Percentiles rank a stretch among this genome's conserved stretches.
Evolutionary conservation across 1,140 invertebrate species (phyloP).

Genomic region (Campoletis sonorensis): DNA sequence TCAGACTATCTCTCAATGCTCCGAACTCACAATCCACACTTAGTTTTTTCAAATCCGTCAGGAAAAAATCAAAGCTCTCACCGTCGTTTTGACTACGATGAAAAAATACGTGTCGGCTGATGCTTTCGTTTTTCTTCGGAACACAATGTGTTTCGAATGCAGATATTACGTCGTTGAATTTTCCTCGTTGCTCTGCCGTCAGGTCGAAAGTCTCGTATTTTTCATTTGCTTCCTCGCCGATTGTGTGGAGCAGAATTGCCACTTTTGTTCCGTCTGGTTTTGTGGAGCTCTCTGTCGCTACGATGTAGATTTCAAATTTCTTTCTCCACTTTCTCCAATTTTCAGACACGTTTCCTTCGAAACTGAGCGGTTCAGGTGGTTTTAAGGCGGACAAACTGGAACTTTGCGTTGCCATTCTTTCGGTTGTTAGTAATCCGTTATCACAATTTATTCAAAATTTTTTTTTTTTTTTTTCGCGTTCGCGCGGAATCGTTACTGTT

Average conservation of each 20-base stretch:
- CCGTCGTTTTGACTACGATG: conserved; percentile 52
- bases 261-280: conserved; percentile 51
- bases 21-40: conserved; percentile 60
- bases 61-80: conserved; percentile 62
- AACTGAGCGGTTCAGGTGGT: conserved; percentile 15
- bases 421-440: no score
- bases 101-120: conserved; percentile 59
- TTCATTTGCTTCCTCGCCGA: conserved; percentile 53
- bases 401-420: neutral
- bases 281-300: neutral
- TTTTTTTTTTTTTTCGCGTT: no score
- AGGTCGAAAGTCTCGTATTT: conserved; percentile 53
- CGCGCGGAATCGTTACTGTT: no score
- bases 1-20: conserved; percentile 59
- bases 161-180: no score
- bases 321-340: conserved; percentile 33
- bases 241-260: conserved; percentile 50
- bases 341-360: conserved; percentile 39
- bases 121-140: conserved; percentile 56
- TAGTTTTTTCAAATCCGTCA: conserved; percentile 60
- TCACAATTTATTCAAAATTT: no score
- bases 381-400: conserved; percentile 7
- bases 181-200: neutral
- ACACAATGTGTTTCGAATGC: conserved; percentile 58
- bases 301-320: conserved; percentile 42